Conservation (phyloP, 2,888 invertebrate genomes). For the Linnaemya tessellans region DNA sequence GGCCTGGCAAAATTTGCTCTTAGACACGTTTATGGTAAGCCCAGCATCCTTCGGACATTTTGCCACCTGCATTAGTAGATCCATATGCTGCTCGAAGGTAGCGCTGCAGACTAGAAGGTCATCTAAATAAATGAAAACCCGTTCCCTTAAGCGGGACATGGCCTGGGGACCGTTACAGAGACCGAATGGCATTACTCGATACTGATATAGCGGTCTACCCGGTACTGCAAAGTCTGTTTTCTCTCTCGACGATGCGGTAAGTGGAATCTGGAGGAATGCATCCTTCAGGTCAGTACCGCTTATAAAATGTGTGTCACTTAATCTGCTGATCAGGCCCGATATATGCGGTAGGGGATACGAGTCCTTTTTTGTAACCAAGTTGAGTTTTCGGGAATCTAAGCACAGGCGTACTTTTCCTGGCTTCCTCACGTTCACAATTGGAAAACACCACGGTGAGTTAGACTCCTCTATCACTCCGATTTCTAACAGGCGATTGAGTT, state of each 20-base stretch:
- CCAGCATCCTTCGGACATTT: neutral
- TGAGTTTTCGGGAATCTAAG: neutral
- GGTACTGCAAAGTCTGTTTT: neutral
- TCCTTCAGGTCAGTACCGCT: too few species aligned
- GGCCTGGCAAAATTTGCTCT: slow-evolving; percentile 6
- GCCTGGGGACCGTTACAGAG: too few species aligned
- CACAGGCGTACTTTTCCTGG: neutral
- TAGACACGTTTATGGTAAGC: neutral
- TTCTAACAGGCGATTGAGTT: neutral
- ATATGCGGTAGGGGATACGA: neutral
- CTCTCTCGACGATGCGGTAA: neutral
- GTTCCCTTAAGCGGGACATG: neutral
- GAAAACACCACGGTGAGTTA: neutral
- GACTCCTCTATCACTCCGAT: neutral
- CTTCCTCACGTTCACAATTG: neutral
- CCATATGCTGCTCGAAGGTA: slow-evolving; percentile 1
- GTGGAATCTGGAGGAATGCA: neutral
- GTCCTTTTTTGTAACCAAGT: neutral
- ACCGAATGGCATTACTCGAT: neutral
- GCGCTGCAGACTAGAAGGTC: too few species aligned
- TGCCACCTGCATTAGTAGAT: slow-evolving; percentile 5
- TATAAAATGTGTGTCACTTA: neutral
- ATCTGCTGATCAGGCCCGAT: neutral
- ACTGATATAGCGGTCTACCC: neutral
- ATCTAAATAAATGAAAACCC: neutral